Conservation (phyloP, 2,797 vertebrate species). For the Cyclura pinguis region DNA sequence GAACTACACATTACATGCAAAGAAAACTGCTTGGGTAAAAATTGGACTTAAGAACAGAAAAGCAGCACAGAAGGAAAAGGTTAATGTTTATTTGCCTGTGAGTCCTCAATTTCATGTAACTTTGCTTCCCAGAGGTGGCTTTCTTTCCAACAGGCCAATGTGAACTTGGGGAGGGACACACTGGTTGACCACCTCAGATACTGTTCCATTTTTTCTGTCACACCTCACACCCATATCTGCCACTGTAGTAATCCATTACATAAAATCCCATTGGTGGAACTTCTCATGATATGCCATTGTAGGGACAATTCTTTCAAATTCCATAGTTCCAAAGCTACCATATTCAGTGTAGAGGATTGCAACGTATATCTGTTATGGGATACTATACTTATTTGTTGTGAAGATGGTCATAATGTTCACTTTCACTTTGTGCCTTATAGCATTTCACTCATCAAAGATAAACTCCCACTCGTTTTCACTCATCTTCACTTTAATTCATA, state of each 20-base stretch:
- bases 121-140: neutral
- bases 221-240: neutral
- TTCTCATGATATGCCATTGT: neutral
- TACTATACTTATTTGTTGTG: neutral
- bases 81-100: neutral
- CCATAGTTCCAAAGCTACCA: neutral
- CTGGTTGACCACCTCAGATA: neutral
- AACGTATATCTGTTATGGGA: neutral
- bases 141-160: neutral
- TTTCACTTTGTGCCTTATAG: too few species aligned
- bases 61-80: too few species aligned
- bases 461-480: too few species aligned
- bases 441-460: too few species aligned
- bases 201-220: neutral
- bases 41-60: too few species aligned
- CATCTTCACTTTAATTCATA: too few species aligned
- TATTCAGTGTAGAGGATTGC: neutral
- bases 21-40: neutral
- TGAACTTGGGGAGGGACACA: neutral
- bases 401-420: too few species aligned
- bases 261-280: neutral
- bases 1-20: neutral
- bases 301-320: neutral
- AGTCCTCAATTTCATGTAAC: too few species aligned
- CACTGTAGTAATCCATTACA: neutral